Conservation (phyloP, 53 echinoderm and acorn worm genomes). For the Luidia sarsii region DNA sequence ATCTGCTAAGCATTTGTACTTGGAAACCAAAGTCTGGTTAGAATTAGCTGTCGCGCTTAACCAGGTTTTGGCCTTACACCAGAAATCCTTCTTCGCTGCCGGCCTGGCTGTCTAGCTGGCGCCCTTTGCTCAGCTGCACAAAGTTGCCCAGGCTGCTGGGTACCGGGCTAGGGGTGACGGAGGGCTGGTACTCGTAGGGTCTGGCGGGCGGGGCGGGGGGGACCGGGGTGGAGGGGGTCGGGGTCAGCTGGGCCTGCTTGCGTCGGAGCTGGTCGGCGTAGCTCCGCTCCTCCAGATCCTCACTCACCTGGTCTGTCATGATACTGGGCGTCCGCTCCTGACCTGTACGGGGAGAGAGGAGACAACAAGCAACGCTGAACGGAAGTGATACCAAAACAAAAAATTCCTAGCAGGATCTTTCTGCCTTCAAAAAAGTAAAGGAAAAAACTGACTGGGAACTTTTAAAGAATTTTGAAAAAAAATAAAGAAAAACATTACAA, state of each 20-base stretch:
- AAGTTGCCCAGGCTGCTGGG: constrained; percentile 87
- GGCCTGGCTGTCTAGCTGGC: constrained; percentile 51
- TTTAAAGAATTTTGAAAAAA: too few species aligned
- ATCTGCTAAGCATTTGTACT: too few species aligned
- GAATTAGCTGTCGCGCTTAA: too few species aligned
- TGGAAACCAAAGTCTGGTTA: too few species aligned
- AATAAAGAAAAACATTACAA: too few species aligned
- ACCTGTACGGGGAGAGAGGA: background rate
- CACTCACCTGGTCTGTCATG: constrained; percentile 56
- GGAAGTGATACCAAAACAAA: too few species aligned
- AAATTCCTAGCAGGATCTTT: too few species aligned
- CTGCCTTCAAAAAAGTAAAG: too few species aligned
- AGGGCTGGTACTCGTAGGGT: constrained; percentile 41
- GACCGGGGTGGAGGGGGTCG: background rate
- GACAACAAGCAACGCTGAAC: too few species aligned
- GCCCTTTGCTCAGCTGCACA: constrained; percentile 74
- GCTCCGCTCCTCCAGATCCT: constrained; percentile 73
- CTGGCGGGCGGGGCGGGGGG: background rate
- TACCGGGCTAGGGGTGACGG: constrained; percentile 62
- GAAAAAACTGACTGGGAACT: too few species aligned
- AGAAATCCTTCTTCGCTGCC: constrained; percentile 86
- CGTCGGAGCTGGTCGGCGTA: constrained; percentile 76
- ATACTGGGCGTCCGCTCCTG: constrained; percentile 65
- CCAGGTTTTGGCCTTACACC: constrained; percentile 46
- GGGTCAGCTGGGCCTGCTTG: constrained; percentile 57